Evolutionary conservation across 2,113 vertebrate species (phyloP).

Genomic region (Peromyscus leucopus): DNA sequence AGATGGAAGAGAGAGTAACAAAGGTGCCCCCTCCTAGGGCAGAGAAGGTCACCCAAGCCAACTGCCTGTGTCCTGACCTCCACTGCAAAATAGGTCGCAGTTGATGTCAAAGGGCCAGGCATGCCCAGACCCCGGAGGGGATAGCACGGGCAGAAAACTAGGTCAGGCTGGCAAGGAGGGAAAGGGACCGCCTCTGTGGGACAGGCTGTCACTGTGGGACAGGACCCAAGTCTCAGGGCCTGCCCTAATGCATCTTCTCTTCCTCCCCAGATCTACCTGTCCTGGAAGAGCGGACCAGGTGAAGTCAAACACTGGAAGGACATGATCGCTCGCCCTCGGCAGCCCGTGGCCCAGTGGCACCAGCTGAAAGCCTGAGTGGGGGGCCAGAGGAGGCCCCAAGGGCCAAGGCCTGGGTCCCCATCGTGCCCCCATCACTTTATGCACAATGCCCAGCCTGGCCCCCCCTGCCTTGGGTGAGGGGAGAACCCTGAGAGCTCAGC

Average conservation of each 20-base stretch:
- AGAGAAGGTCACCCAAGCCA: too few relatives aligned
- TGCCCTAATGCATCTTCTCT: background rate
- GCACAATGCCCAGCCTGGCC: slow-evolving; percentile 84
- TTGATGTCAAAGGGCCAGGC: background rate
- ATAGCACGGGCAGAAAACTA: background rate
- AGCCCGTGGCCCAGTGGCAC: slow-evolving; percentile 98
- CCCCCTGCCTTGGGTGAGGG: slow-evolving; percentile 74
- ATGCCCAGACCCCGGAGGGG: background rate
- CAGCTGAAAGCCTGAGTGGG: slow-evolving; percentile 97
- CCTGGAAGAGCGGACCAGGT: slow-evolving; percentile 99
- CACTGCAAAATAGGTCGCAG: background rate
- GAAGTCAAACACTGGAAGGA: slow-evolving; percentile 99
- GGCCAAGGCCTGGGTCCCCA: slow-evolving; percentile 75
- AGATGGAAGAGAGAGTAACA: too few relatives aligned
- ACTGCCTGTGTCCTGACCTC: background rate
- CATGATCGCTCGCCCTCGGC: slow-evolving; percentile 98
- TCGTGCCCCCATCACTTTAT: slow-evolving; percentile 82
- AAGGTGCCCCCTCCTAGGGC: background rate
- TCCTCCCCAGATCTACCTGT: slow-evolving; percentile 95
- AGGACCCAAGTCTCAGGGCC: background rate
- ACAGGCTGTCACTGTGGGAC: background rate
- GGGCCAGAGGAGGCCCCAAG: slow-evolving; percentile 75
- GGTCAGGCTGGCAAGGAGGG: background rate
- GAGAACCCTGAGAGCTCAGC: slow-evolving; percentile 69
- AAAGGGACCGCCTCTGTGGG: background rate